Base-by-base conservation (phyloP, 2,888 invertebrate genomes). In the Cotesia congregata region DNA sequence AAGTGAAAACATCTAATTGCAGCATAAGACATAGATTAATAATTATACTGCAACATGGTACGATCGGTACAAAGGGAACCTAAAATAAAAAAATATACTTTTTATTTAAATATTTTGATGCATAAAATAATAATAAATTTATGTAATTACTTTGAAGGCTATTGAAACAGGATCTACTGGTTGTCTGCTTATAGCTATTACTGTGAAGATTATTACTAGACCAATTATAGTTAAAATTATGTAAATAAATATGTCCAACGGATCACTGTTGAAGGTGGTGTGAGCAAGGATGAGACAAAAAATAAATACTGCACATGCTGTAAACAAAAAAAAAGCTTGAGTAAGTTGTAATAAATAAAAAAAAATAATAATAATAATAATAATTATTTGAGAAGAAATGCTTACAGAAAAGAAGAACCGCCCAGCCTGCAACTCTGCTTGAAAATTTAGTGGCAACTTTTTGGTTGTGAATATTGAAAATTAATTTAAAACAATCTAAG, bases 11-110 rank as follows among this genome's bases (percentile, higher is more conserved):
- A 87, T 96, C 95, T 79, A 98, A 91, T 90, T 97, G 95, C 84
- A 96, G 92, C 97, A 98, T 98, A 74, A 98, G 91, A 90, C 97
- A 97, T 72, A 97, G 90, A 90, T 98, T 98, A 85, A 96, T 94
- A 80, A 96, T 93, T 65, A 97, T 93, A 89, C 97, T 97, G 5
- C 96, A 86, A 84, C 94, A 94, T 2, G 98, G 97, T 80, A 98
- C 91, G 67, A 95, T 88, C 0, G 98, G 98, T 7, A 98, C 96
- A 72, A 95, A 90, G 0, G 97, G 97, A 39, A 97, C 95, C 95
- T 95, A 84, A 78, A 88, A 85, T 77, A 76, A 39, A 38, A 9
- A 38, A 39, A 67, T 38, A 9, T 30, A 3, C 30, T 30, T 38
- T 2, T 67, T 20, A 39, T 39, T 6, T 65, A 7, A 67, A n/a